These are phyloP conservation scores for Apus apus DNA, from an alignment of 2,113 vertebrate species.

Conservation along the genomic window DNA sequence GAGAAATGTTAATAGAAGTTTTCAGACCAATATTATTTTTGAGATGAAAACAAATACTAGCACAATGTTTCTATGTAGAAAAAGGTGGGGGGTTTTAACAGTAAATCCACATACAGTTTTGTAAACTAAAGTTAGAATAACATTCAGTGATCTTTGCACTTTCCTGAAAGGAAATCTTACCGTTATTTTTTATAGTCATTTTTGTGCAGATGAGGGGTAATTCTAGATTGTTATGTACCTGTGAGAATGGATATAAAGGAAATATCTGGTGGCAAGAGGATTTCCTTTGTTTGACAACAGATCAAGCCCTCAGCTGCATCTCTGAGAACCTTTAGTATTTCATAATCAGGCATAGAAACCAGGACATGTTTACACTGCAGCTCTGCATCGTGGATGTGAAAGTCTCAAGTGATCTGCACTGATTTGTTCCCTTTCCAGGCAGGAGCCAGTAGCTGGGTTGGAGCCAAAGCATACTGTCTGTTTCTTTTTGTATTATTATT, in stretches of 20 bases:
- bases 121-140: not conserved
- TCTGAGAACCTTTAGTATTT: not conserved
- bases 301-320: not conserved
- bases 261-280: not conserved
- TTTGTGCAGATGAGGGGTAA: constrained; percentile 29
- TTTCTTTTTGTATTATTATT: not conserved
- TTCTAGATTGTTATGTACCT: not conserved
- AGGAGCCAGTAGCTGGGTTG: constrained; percentile 39
- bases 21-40: not conserved
- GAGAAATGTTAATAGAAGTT: not conserved
- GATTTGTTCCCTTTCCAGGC: constrained; percentile 37
- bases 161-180: constrained; percentile 43
- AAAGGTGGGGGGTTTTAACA: not conserved
- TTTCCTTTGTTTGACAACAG: not conserved
- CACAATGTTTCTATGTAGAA: not conserved
- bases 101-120: constrained; percentile 34
- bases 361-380: constrained; percentile 66
- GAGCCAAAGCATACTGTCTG: constrained; percentile 66
- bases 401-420: constrained; percentile 35
- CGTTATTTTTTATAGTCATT: not conserved
- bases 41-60: not conserved
- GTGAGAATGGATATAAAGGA: not conserved
- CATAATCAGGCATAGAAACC: not conserved
- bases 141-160: not conserved
- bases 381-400: not conserved